These are phyloP conservation scores for Gambusia holbrooki DNA, from an alignment of 2,113 vertebrate species.

Conservation along the genomic window DNA sequence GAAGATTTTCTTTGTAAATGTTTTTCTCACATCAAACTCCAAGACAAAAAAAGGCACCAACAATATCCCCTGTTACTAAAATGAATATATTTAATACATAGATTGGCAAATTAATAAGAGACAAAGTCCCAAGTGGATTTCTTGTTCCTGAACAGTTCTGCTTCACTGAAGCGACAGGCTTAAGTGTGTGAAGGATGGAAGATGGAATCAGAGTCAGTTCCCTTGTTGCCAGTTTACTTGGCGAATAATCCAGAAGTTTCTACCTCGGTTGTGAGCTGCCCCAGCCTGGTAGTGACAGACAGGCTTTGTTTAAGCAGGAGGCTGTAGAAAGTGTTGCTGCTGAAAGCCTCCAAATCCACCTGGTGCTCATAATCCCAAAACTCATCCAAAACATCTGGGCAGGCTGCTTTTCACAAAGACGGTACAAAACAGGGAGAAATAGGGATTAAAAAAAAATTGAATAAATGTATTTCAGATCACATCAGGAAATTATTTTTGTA, in stretches of 20 bases:
- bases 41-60: not conserved
- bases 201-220: not conserved
- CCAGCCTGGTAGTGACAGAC: constrained; percentile 82
- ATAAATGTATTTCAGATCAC: not conserved
- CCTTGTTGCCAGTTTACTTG: not conserved
- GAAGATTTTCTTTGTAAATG: not conserved
- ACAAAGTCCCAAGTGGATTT: not conserved
- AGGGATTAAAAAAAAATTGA: not conserved
- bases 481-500: not conserved
- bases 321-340: constrained; percentile 84
- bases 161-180: not conserved
- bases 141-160: not conserved
- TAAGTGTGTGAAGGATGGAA: not conserved
- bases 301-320: constrained; percentile 86
- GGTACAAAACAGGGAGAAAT: not conserved
- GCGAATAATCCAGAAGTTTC: not conserved
- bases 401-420: constrained; percentile 6
- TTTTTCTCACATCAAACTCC: not conserved
- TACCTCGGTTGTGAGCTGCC: constrained; percentile 88
- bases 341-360: constrained; percentile 88
- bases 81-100: not conserved
- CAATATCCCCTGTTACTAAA: not conserved
- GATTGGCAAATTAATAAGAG: not conserved
- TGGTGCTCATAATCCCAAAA: constrained; percentile 86
- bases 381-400: constrained; percentile 53